Percentiles rank a stretch among this genome's conserved stretches.
These are phyloP conservation scores for Plectropomus leopardus DNA, from an alignment of 2,113 vertebrate species.

Conservation along the genomic window DNA sequence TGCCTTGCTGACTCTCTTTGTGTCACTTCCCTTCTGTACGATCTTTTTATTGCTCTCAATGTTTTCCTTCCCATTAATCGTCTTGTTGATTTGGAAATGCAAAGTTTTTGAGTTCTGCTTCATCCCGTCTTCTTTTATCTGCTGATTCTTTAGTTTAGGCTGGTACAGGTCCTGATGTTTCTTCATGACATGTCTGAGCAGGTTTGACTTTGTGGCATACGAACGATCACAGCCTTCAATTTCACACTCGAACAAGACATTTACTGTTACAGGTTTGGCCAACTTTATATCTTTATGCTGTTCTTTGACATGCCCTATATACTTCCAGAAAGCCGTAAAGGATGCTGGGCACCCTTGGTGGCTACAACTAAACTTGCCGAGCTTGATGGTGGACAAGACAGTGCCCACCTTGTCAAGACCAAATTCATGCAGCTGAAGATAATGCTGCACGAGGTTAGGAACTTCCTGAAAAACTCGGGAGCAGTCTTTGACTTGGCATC, in stretches of 20 bases:
- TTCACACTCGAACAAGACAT: conserved; percentile 91
- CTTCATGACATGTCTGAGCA: conserved; percentile 94
- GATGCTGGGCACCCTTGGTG: conserved; percentile 89
- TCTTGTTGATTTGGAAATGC: conserved; percentile 85
- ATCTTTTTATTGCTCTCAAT: conserved; percentile 87
- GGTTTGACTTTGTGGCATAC: conserved; percentile 95
- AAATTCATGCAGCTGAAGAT: conserved; percentile 94
- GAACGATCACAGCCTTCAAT: conserved; percentile 94
- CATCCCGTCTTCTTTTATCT: conserved; percentile 86
- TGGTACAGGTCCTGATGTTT: conserved; percentile 94
- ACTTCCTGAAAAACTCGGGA: conserved; percentile 94
- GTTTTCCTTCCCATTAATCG: conserved; percentile 88
- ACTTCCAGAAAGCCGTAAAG: conserved; percentile 90
- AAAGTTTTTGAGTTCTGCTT: conserved; percentile 86
- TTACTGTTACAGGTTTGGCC: conserved; percentile 84
- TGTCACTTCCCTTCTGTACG: conserved; percentile 66
- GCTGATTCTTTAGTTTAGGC: conserved; percentile 89
- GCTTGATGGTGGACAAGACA: conserved; percentile 85
- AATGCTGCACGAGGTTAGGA: conserved; percentile 93
- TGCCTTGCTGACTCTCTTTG: conserved; percentile 62
- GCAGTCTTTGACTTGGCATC: conserved; percentile 95
- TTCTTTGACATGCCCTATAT: conserved; percentile 90
- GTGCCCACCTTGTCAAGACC: conserved; percentile 88
- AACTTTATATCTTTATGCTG: conserved; percentile 88
- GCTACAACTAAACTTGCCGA: conserved; percentile 91